A percentile compares a stretch with the other conserved stretches of the same genome.
These are phyloP conservation scores for Orientallactaga sibirica DNA, from an alignment of 2,797 vertebrate species.

Conservation along the genomic window DNA sequence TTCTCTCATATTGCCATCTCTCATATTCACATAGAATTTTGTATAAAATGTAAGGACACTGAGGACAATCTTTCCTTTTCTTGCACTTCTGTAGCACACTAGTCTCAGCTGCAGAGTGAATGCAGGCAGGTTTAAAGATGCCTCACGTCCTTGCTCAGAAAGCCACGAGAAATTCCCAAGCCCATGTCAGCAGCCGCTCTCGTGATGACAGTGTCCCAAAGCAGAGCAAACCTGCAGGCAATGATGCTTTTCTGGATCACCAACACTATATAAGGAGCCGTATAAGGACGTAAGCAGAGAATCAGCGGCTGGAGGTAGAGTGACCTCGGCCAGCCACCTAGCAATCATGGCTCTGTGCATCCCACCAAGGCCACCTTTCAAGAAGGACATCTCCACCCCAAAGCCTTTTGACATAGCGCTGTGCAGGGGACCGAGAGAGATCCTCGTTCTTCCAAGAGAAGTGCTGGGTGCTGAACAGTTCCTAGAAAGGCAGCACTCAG, in stretches of 20 bases:
- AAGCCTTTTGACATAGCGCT: conserved; percentile 50
- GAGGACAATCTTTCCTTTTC: conserved; percentile 69
- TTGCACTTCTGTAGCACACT: conserved; percentile 74
- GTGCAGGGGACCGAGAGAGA: not conserved
- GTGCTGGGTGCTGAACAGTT: conserved; percentile 37
- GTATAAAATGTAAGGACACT: conserved; percentile 66
- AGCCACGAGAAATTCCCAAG: conserved; percentile 25
- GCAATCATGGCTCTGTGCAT: not conserved
- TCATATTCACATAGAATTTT: conserved; percentile 70
- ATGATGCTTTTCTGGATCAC: conserved; percentile 52
- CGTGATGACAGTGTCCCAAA: conserved; percentile 13
- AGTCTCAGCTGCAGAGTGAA: conserved; percentile 39
- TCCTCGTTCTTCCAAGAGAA: conserved; percentile 56
- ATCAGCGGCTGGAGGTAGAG: conserved; percentile 68
- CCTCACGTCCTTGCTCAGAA: conserved; percentile 8
- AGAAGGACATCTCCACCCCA: not conserved
- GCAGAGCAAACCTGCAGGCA: conserved; percentile 41
- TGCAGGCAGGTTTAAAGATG: not conserved
- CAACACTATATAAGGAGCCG: conserved; percentile 46
- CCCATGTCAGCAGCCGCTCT: conserved; percentile 42
- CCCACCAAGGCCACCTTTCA: conserved; percentile 47
- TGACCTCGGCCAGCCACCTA: conserved; percentile 15
- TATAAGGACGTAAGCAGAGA: not conserved
- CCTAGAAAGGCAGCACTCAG: conserved; percentile 44
- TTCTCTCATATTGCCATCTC: conserved; percentile 56